These are phyloP conservation scores for Nesometra sesokonis DNA, from an alignment of 35 echinoderm and acorn worm species.

Conservation along the genomic window DNA sequence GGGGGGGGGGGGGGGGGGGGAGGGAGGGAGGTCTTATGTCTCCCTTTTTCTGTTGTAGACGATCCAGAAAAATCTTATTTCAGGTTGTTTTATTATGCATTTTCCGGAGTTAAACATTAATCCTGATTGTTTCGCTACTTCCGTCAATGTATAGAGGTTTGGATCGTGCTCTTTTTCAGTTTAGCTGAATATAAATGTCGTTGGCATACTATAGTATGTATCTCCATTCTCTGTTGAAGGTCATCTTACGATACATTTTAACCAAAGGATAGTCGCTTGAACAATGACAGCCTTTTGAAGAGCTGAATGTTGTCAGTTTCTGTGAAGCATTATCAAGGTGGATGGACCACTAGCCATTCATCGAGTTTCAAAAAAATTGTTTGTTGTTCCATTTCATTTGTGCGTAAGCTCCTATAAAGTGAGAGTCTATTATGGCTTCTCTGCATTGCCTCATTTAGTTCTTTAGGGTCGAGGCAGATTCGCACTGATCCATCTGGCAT, in stretches of 20 bases:
- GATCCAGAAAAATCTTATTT: constrained; percentile 37
- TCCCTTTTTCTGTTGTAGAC: constrained; percentile 24
- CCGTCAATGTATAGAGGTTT: constrained; percentile 5
- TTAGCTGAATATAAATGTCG: constrained; percentile 8
- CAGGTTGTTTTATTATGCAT: constrained; percentile 17
- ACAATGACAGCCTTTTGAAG: constrained; percentile 35
- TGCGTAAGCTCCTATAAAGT: too few species aligned
- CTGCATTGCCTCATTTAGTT: too few species aligned
- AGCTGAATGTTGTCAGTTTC: neutral
- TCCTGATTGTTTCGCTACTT: constrained; percentile 4
- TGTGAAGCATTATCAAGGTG: too few species aligned
- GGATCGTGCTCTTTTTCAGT: constrained; percentile 22
- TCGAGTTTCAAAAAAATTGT: too few species aligned
- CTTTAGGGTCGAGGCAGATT: too few species aligned
- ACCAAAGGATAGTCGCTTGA: constrained; percentile 34
- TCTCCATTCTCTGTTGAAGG: constrained; percentile 13
- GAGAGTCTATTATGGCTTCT: too few species aligned
- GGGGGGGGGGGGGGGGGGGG: too few species aligned
- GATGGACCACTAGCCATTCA: too few species aligned
- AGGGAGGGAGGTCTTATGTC: too few species aligned
- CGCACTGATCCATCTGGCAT: too few species aligned
- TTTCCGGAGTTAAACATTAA: constrained; percentile 28
- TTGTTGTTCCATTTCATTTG: too few species aligned
- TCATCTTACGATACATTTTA: constrained; percentile 16
- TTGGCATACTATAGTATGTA: constrained; percentile 7